These are phyloP conservation scores for Lagocephalus sceleratus DNA, from an alignment of 2,797 vertebrate species.

Conservation along the genomic window DNA sequence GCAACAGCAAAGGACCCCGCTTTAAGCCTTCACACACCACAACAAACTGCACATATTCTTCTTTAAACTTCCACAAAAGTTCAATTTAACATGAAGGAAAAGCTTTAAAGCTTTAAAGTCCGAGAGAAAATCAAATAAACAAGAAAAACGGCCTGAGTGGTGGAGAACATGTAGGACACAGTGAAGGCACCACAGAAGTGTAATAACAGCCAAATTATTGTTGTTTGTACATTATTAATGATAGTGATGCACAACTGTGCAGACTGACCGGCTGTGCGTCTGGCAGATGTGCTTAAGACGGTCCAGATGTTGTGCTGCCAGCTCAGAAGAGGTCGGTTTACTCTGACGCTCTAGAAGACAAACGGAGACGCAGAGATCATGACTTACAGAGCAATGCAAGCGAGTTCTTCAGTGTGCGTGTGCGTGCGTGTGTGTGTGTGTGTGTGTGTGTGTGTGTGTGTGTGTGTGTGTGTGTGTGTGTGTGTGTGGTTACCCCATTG, in stretches of 20 bases:
- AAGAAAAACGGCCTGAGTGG: too few relatives aligned
- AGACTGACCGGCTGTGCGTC: constrained; percentile 86
- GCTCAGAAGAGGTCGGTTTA: constrained; percentile 67
- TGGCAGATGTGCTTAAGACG: constrained; percentile 83
- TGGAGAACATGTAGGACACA: too few relatives aligned
- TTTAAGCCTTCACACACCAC: too few relatives aligned
- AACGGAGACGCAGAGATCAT: background rate
- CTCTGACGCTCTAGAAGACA: constrained; percentile 79
- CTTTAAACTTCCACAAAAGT: too few relatives aligned
- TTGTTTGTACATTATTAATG: background rate
- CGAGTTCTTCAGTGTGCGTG: background rate
- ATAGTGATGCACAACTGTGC: constrained; percentile 1
- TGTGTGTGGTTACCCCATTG: constrained; percentile 82
- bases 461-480: constrained; percentile 1
- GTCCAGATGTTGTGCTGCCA: constrained; percentile 79
- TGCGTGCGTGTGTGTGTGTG: constrained; percentile 1
- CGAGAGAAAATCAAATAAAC: too few relatives aligned
- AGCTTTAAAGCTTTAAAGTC: too few relatives aligned
- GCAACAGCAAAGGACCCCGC: constrained; percentile 44
- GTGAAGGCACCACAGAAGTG: too few relatives aligned
- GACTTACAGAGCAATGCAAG: too few relatives aligned
- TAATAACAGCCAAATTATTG: background rate
- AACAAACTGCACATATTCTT: too few relatives aligned
- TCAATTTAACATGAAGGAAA: too few relatives aligned
- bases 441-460: constrained; percentile 5